These are phyloP conservation scores for Ectemnius lituratus DNA, from an alignment of 2,888 invertebrate genomes.

Conservation along the genomic window DNA sequence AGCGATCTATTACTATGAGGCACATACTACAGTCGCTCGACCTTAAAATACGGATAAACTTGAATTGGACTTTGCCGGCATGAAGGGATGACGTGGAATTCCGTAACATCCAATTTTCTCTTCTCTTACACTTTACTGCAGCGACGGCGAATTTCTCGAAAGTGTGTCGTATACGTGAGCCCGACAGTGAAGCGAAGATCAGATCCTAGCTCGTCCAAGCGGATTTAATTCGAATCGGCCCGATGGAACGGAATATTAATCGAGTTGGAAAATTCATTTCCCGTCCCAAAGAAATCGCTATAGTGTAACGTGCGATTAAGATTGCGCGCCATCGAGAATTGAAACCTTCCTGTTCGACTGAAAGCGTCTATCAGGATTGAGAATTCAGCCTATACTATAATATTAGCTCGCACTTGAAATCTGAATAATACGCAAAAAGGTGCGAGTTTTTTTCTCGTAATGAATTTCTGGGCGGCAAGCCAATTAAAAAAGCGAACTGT, in stretches of 20 bases:
- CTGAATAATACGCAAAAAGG: too few relatives aligned
- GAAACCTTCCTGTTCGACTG: not conserved
- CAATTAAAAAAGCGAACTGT: too few relatives aligned
- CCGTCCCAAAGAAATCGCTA: slow-evolving; percentile 28
- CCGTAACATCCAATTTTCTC: slow-evolving; percentile 3
- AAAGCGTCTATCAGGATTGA: too few relatives aligned
- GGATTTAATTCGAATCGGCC: slow-evolving; percentile 53
- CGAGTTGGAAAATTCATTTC: slow-evolving; percentile 46
- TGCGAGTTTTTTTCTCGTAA: too few relatives aligned
- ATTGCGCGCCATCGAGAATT: slow-evolving; percentile 24
- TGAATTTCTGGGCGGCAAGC: too few relatives aligned
- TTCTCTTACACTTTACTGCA: slow-evolving; percentile 4
- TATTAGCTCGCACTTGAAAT: too few relatives aligned
- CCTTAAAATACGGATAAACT: too few relatives aligned
- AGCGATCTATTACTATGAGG: too few relatives aligned
- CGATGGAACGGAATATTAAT: slow-evolving; percentile 53
- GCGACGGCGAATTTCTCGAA: slow-evolving; percentile 12
- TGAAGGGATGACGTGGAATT: slow-evolving; percentile 7
- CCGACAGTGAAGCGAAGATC: slow-evolving; percentile 29
- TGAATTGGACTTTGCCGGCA: too few relatives aligned
- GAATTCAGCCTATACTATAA: too few relatives aligned
- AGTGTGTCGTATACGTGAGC: slow-evolving; percentile 2
- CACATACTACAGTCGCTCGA: too few relatives aligned
- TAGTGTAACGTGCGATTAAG: slow-evolving; percentile 23
- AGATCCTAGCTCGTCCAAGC: slow-evolving; percentile 33